Conservation (phyloP, 2,888 invertebrate genomes). For the Ceriagrion tenellum region DNA sequence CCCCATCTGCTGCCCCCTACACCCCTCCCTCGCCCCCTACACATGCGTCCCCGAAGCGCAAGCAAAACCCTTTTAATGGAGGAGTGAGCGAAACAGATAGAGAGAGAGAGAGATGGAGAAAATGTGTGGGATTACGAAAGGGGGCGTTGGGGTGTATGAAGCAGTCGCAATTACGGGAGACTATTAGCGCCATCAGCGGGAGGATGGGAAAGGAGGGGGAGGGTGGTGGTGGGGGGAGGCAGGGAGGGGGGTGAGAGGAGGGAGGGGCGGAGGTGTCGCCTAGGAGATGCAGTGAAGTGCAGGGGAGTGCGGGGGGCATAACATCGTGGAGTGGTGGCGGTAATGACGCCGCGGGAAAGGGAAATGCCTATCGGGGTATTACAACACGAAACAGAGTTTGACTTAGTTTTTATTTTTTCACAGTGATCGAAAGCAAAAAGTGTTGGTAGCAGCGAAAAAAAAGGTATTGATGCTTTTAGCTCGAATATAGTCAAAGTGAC, state of each 20-base stretch:
- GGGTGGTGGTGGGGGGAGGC: not conserved
- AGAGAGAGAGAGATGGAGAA: not conserved
- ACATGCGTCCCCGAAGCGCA: not conserved
- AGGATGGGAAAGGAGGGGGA: not conserved
- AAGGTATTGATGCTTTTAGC: too few species aligned
- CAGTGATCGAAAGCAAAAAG: too few species aligned
- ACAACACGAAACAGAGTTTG: too few species aligned
- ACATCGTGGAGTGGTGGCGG: not conserved
- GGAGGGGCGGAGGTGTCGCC: not conserved
- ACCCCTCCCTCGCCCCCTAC: not conserved
- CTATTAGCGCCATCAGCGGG: conserved; percentile 60
- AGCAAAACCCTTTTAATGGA: conserved; percentile 33
- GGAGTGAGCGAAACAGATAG: not conserved
- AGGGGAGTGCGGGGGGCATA: not conserved
- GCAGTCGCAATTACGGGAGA: conserved; percentile 60
- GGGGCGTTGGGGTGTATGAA: conserved; percentile 56
- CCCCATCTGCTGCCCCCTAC: not conserved
- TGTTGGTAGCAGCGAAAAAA: too few species aligned
- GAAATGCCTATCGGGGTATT: not conserved
- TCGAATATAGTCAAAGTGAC: too few species aligned
- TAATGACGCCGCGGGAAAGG: not conserved
- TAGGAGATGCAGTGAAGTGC: not conserved
- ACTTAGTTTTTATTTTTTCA: too few species aligned
- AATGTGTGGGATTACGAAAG: conserved; percentile 41
- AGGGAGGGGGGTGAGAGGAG: not conserved